Percentiles rank a stretch among this genome's conserved stretches.
These are phyloP conservation scores for Phalacrocorax carbo DNA, from an alignment of 2,113 vertebrate species.

Conservation along the genomic window DNA sequence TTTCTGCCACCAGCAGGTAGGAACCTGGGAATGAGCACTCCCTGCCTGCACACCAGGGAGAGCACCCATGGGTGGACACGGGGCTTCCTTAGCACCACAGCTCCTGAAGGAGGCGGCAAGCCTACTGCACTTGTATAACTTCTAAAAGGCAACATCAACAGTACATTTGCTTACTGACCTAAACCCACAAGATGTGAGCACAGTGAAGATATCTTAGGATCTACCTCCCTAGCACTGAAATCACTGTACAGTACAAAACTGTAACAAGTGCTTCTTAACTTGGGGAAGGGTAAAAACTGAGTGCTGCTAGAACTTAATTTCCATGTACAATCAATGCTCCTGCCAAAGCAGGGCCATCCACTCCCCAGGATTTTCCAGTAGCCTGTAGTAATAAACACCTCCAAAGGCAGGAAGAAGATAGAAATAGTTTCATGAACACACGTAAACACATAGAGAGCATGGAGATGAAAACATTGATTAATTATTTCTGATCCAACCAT, in stretches of 20 bases:
- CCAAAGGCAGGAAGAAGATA: background rate
- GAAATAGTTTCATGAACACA: background rate
- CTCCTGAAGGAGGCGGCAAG: background rate
- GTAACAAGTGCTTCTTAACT: background rate
- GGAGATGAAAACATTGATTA: background rate
- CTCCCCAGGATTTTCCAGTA: background rate
- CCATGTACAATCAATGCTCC: background rate
- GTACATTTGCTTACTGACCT: background rate
- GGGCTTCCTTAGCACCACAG: background rate
- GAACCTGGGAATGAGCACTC: background rate
- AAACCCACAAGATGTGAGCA: background rate
- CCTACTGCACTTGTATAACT: background rate
- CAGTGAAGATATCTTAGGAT: background rate
- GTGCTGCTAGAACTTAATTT: background rate
- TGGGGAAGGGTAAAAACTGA: background rate
- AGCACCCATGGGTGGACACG: accelerated
- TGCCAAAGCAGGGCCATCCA: background rate
- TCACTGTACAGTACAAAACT: too few relatives aligned
- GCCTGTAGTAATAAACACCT: background rate
- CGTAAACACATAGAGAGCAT: background rate
- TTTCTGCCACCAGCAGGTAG: background rate
- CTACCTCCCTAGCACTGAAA: background rate
- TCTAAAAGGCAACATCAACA: background rate
- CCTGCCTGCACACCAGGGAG: background rate
- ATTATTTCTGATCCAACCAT: background rate